Base-by-base conservation (phyloP, 1,140 invertebrate species). In the Drosophila simulans region DNA sequence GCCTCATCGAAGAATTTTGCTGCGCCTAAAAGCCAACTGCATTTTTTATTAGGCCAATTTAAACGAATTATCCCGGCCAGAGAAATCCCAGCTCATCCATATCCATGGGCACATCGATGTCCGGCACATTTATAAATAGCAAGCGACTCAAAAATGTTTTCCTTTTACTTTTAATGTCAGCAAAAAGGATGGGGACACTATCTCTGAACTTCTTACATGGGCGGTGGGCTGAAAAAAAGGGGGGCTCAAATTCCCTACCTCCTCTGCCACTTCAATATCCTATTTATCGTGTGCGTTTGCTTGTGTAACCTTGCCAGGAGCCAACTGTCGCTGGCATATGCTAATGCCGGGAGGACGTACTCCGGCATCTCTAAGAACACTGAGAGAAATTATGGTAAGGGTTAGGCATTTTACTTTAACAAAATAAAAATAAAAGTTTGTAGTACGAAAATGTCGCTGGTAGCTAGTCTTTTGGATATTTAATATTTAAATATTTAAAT, bases 1-100 rank as follows among this genome's bases (percentile, higher is more conserved):
- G 49, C 42, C 51, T 58, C 55, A 68, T 40, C 43, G 40, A 49
- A 35, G 22, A 54, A 64, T 82, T 73, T 80, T 43, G 51, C 43
- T 64, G 65, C 77, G 83, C 83, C 79, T 86, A 88, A 88, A 88
- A 88, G 82, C 82, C 75, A 58, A 51, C 65, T 86, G 83, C 75
- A 86, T 86, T 83, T 86, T 86, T 86, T 71, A 86, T 86, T 48
- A 79, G 63, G 20, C 52, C 63, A 57, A 77, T 46, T 59, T 89
- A 89, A 88, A 68, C 65, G 70, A 77, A 77, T 86, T 86, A 86
- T 83, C 51, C 22, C 31, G 63, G 35, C 45, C 55, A 48, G 45
- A 74, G 63, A 64, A 60, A 55, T 53, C 63, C 17, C 49, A 68
- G 40, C 63, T 69, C 62, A 56, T 66, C 54, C 68, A 70, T 60